phyloP scores from a whole-genome alignment of 2,888 invertebrate genomes.

The Drosophila aldrichi region DNA sequence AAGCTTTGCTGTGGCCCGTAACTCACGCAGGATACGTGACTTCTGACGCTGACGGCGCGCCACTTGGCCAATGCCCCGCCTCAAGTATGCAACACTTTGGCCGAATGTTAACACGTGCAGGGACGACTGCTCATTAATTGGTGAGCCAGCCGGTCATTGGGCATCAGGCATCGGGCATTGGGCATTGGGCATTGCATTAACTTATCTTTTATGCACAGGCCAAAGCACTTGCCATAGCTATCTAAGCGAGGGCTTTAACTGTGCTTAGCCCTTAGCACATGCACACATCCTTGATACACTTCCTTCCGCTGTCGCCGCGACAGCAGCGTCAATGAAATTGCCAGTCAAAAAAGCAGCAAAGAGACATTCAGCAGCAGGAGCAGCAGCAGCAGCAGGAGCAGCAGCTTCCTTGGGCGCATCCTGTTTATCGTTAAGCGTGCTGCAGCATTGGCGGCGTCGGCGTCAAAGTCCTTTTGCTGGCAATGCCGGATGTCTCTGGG shows the following conservation, averaged over 20 bases:
- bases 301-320: constrained; percentile 59
- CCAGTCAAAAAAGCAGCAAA: constrained; percentile 50
- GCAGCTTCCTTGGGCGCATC: constrained; percentile 69
- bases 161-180: not conserved
- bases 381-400: constrained; percentile 8
- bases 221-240: constrained; percentile 45
- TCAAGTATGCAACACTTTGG: constrained; percentile 65
- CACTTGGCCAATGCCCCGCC: constrained; percentile 34
- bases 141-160: constrained; percentile 26
- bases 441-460: constrained; percentile 21
- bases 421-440: constrained; percentile 73
- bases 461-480: constrained; percentile 52
- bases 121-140: constrained; percentile 68
- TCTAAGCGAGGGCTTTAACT: constrained; percentile 22
- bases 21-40: constrained; percentile 69
- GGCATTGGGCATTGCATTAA: constrained; percentile 63
- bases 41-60: constrained; percentile 44
- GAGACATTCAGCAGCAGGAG: constrained; percentile 38
- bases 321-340: constrained; percentile 68
- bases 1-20: constrained; percentile 32
- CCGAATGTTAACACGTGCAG: constrained; percentile 67
- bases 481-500: constrained; percentile 77
- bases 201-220: constrained; percentile 79
- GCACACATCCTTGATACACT: constrained; percentile 50
- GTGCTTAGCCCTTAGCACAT: constrained; percentile 39